These are phyloP conservation scores for Terebella lapidaria DNA, from an alignment of 2,888 invertebrate genomes.

Conservation along the genomic window DNA sequence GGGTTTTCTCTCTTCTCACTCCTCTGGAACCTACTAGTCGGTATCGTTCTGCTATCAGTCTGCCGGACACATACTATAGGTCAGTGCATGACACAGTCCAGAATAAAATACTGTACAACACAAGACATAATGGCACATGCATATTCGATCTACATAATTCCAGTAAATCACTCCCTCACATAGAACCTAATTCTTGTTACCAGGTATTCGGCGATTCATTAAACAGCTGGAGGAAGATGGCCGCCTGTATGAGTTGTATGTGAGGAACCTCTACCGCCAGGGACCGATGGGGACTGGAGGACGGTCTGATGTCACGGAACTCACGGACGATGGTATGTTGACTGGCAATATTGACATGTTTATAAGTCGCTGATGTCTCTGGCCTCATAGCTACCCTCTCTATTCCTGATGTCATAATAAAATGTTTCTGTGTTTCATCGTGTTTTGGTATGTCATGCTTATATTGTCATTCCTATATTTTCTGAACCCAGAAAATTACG, in stretches of 20 bases:
- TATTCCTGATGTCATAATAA: too few relatives aligned
- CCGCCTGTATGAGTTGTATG: slow-evolving; percentile 15
- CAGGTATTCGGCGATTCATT: slow-evolving; percentile 49
- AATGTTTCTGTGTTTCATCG: too few relatives aligned
- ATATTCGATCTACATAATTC: too few relatives aligned
- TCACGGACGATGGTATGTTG: neutral
- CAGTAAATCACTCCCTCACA: too few relatives aligned
- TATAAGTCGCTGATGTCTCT: too few relatives aligned
- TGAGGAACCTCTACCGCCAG: slow-evolving; percentile 4
- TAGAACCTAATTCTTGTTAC: too few relatives aligned
- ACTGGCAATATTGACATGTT: too few relatives aligned
- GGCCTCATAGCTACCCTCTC: too few relatives aligned
- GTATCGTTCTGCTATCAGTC: slow-evolving; percentile 52
- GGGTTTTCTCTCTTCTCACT: slow-evolving; percentile 45
- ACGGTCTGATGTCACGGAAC: neutral
- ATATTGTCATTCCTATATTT: too few relatives aligned
- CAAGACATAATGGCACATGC: too few relatives aligned
- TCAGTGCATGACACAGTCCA: slow-evolving; percentile 36
- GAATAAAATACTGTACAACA: too few relatives aligned
- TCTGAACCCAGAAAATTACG: slow-evolving; percentile 4
- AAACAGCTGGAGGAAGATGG: slow-evolving; percentile 48
- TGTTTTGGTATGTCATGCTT: too few relatives aligned
- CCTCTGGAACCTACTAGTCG: slow-evolving; percentile 53
- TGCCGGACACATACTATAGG: slow-evolving; percentile 55
- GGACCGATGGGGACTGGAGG: slow-evolving; percentile 1